phyloP scores from a whole-genome alignment of 2,113 vertebrate genomes.

The Cololabis saira region DNA sequence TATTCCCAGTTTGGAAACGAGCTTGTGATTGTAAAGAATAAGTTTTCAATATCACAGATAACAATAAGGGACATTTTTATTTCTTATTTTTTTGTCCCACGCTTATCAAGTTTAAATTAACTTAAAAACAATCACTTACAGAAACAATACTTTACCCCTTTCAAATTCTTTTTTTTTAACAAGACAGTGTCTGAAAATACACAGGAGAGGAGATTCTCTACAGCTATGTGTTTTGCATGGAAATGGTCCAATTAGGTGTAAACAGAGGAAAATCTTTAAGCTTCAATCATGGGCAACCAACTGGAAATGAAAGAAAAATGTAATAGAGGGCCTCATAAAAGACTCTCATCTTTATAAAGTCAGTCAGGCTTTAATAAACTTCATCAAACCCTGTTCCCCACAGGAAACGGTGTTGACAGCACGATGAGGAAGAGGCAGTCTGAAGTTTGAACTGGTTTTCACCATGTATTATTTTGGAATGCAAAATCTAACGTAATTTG shows the following conservation, averaged over 20 bases:
- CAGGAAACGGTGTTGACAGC: constrained; percentile 10
- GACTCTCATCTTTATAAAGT: constrained; percentile 42
- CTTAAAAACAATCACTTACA: constrained; percentile 14
- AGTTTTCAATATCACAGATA: constrained; percentile 9
- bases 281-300: constrained; percentile 51
- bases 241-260: constrained; percentile 40
- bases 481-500: constrained; percentile 30
- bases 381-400: background rate
- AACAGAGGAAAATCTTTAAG: constrained; percentile 30
- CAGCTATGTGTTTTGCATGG: constrained; percentile 50
- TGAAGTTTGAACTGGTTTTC: constrained; percentile 30
- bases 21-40: background rate
- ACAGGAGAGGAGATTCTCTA: background rate
- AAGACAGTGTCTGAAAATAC: constrained; percentile 4
- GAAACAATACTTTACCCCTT: background rate
- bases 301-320: constrained; percentile 47
- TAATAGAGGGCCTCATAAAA: constrained; percentile 39
- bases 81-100: background rate
- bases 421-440: constrained; percentile 15
- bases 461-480: constrained; percentile 20
- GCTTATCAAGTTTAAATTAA: constrained; percentile 2
- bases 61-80: background rate
- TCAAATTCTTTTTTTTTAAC: background rate
- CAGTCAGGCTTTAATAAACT: constrained; percentile 39
- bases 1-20: too few species aligned